Evolutionary conservation across 2,797 vertebrate genomes (phyloP).

Genomic region (Onychomys torridus): DNA sequence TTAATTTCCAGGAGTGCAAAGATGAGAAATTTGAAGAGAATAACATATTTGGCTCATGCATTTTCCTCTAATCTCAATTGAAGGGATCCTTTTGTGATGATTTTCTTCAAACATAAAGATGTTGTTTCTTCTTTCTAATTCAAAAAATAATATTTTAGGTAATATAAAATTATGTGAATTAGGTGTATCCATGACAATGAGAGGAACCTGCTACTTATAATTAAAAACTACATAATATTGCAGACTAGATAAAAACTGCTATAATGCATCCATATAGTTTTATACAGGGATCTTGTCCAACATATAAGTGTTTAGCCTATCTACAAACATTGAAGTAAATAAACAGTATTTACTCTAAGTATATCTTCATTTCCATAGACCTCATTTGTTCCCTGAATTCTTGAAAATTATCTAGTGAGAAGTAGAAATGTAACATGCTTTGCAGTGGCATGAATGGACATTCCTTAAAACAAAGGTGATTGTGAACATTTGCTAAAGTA

Average conservation of each 20-base stretch:
- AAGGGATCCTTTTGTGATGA: conserved; percentile 21
- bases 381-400: background rate
- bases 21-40: conserved; percentile 7
- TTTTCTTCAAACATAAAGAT: background rate
- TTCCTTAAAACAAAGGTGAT: background rate
- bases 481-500: background rate
- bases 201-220: background rate
- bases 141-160: conserved; percentile 24
- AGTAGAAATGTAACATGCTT: background rate
- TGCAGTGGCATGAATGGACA: background rate
- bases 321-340: background rate
- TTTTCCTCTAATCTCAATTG: conserved; percentile 33
- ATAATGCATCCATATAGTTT: background rate
- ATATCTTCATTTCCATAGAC: background rate
- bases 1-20: conserved; percentile 64
- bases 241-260: background rate
- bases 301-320: background rate
- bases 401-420: background rate
- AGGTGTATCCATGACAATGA: background rate
- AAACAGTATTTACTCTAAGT: background rate
- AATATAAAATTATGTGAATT: conserved; percentile 26
- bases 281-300: background rate
- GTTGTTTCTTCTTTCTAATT: background rate
- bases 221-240: background rate
- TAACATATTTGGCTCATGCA: background rate